A percentile compares a stretch with the other conserved stretches of the same genome.
Conservation (phyloP, 2,797 vertebrate species). For the Sarcoramphus papa region DNA sequence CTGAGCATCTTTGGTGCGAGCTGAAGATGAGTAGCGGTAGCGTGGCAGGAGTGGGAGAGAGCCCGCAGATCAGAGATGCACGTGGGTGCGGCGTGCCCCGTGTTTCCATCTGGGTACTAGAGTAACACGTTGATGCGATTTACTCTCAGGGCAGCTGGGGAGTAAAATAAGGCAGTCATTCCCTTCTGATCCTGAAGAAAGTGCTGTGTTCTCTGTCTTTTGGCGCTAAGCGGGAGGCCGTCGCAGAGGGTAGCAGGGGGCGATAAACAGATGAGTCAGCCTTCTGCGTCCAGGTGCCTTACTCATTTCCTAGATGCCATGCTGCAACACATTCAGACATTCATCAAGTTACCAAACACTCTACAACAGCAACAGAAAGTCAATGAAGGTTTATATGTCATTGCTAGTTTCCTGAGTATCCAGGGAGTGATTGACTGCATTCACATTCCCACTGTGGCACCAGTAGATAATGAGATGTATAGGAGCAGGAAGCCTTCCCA, state of each 20-base stretch:
- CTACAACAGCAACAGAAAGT: conserved; percentile 47
- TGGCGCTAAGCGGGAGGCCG: neutral
- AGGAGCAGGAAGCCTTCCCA: conserved; percentile 47
- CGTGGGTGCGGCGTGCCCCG: neutral
- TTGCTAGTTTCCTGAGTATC: conserved; percentile 47
- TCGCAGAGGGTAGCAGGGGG: neutral
- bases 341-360: conserved; percentile 58
- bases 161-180: neutral
- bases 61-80: neutral
- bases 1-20: neutral
- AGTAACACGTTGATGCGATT: neutral
- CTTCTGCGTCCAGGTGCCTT: neutral
- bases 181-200: neutral
- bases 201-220: neutral
- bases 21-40: neutral
- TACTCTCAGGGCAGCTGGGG: neutral
- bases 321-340: conserved; percentile 24
- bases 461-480: conserved; percentile 67
- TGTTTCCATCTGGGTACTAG: neutral
- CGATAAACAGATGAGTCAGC: conserved; percentile 53
- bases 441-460: conserved; percentile 50
- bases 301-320: conserved; percentile 42
- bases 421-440: conserved; percentile 47
- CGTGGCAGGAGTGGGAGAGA: neutral
- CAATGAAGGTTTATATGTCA: conserved; percentile 51